Evolutionary conservation across 1,140 invertebrate genomes (phyloP), one percentile per base, ranked within the genome.

Genomic region (Halesus radiatus): DNA sequence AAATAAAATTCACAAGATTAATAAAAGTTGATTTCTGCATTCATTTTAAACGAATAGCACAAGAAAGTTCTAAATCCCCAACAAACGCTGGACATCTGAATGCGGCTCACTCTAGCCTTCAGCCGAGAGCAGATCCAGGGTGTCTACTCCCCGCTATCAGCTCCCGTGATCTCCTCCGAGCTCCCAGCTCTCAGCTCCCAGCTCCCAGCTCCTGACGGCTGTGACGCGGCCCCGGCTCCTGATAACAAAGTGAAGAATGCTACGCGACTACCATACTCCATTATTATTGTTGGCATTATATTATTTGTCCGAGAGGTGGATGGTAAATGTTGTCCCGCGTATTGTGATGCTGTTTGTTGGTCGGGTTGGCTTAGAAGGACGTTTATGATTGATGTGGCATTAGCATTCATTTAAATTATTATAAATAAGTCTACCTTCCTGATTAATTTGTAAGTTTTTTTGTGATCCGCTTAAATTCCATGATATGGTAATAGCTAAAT

Each of bases 241-340:
- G 64, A 72, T 79, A 79, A 72, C 77, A 79, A 78, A 76, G 79
- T 80, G 62, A 79, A 56, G 81, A 82, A 82, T 82, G 81, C 72
- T 45, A 8, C 37, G 37, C 37, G 37, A 45, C 37, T 45, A 45
- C 37, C 37, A 45, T 45, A 0, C 37, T 45, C 37, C 37, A 45
- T 45, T 45, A 45, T 45, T 45, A 45, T 7, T 13, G 37, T 45
- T 45, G 37, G 37, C 13, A 45, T 13, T 45, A 10, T 29, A 58
- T 64, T 72, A 79, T 81, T 76, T 79, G 72, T 81, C 77, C 74
- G 66, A 50, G 72, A 58, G 54, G 15, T 22, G 26, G 62, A 50
- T 26, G 22, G 78, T 60, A 68, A 50, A 56, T 60, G 54, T 79
- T 75, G 70, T 50, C 37, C 13, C 10, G 10, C 10, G 10, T 13